These are phyloP conservation scores for Cylloceria caligata DNA, from an alignment of 2,888 invertebrate genomes.

Conservation along the genomic window DNA sequence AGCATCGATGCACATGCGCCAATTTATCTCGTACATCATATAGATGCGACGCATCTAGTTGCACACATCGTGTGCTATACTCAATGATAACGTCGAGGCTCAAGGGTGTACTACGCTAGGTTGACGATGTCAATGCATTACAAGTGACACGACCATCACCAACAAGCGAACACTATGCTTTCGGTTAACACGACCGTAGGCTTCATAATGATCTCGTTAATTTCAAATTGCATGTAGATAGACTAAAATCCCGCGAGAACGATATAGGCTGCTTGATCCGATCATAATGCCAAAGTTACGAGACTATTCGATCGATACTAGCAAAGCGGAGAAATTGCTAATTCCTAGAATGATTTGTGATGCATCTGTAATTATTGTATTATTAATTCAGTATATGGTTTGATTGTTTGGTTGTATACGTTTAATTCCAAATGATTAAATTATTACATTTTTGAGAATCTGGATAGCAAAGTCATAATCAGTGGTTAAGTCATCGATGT, in stretches of 20 bases:
- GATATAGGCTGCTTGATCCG: slow-evolving; percentile 11
- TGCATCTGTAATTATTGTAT: no score
- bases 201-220: slow-evolving; percentile 70
- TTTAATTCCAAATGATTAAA: no score
- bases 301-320: slow-evolving; percentile 58
- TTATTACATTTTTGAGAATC: no score
- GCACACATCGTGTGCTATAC: neutral
- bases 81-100: slow-evolving; percentile 63
- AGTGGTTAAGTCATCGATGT: no score
- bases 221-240: slow-evolving; percentile 60
- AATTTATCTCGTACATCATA: slow-evolving; percentile 38
- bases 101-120: neutral
- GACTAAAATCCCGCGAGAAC: slow-evolving; percentile 41
- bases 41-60: slow-evolving; percentile 9
- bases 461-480: no score
- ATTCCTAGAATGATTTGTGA: no score
- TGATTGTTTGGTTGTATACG: no score
- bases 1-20: slow-evolving; percentile 51
- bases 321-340: neutral
- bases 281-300: slow-evolving; percentile 6
- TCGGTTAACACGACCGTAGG: slow-evolving; percentile 60
- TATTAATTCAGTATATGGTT: no score
- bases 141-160: slow-evolving; percentile 38
- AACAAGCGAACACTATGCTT: slow-evolving; percentile 18
- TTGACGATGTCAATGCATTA: slow-evolving; percentile 58